Evolutionary conservation across 1,140 invertebrate genomes (phyloP), one percentile per base, ranked within the genome.

Genomic region (Chironomus striatipennis): DNA sequence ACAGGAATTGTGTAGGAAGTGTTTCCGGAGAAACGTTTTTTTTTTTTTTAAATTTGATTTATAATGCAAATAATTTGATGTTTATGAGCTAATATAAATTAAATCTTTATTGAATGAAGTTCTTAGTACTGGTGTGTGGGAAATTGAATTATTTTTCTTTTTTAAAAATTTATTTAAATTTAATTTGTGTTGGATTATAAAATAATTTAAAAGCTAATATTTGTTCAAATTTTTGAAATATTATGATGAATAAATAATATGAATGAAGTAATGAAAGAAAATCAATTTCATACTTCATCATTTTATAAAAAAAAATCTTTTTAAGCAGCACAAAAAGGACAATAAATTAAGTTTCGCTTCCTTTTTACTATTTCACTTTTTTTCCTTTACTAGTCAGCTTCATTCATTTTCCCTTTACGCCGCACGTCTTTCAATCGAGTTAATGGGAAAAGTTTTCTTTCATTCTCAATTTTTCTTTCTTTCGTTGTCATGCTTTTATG

Each of bases 381-480:
- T 7, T 3, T 70, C 0, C 12, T 12, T 15, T 15, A 57, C 47
- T 57, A 57, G 3, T 57, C 47, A 34, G 24, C 24, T 34, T 34
- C 24, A 57, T 57, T 57, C 47, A 57, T 15, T 57, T 34, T 34
- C 12, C 4, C n/a, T 57, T 57, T 57, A 57, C 15, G 47, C 47
- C 47, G 47, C 47, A 57, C 47, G 47, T 57, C 47, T 57, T 57
- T 57, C 47, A 57, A 57, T 57, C 47, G 65, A 70, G 65, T 70
- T 70, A 70, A 70, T 70, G 65, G 65, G 65, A 70, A 70, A 70
- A 70, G 65, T 70, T 70, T 70, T 70, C 47, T n/a, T 57, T 57
- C 12, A 15, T 57, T 57, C 12, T 57, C 47, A 34, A 34, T 34
- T 34, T 34, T 34, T 57, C 47, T 15, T 57, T 5, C 47, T 15